Conservation (phyloP, 2,113 vertebrate genomes). For the Mesocricetus auratus region DNA sequence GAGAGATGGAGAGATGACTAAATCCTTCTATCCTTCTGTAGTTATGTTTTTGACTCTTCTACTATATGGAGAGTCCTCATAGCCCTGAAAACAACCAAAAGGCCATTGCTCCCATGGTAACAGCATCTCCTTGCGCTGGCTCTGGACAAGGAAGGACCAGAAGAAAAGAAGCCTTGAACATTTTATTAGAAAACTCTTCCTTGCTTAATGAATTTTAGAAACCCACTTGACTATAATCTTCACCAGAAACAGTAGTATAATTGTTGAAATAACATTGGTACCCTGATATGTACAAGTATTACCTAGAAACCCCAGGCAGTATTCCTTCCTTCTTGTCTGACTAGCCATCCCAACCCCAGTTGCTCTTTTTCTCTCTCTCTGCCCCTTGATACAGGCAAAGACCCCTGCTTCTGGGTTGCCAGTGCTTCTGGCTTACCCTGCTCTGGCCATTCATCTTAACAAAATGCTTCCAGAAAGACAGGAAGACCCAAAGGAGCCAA, state of each 20-base stretch:
- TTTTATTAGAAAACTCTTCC: constrained; percentile 15
- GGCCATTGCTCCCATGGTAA: not conserved
- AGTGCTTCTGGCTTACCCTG: not conserved
- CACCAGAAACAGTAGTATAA: not conserved
- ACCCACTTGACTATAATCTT: not conserved
- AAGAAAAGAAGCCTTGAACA: not conserved
- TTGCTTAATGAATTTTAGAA: constrained; percentile 27
- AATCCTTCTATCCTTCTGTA: not conserved
- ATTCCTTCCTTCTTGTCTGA: not conserved
- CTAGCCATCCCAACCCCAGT: not conserved
- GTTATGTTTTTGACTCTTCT: not conserved
- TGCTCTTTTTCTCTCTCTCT: not conserved
- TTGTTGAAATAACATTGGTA: not conserved
- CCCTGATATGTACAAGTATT: not conserved
- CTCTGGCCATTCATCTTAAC: not conserved
- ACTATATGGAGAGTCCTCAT: not conserved
- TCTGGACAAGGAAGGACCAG: not conserved
- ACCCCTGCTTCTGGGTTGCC: not conserved
- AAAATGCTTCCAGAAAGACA: not conserved
- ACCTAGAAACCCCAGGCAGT: not conserved
- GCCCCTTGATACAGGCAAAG: not conserved
- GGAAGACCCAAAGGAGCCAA: not conserved
- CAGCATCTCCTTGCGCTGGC: not conserved
- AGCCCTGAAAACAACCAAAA: not conserved
- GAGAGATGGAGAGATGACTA: not conserved